Evolutionary conservation across 2,113 vertebrate genomes (phyloP), one percentile per base, ranked within the genome.

Genomic region (Tragulus kanchil): DNA sequence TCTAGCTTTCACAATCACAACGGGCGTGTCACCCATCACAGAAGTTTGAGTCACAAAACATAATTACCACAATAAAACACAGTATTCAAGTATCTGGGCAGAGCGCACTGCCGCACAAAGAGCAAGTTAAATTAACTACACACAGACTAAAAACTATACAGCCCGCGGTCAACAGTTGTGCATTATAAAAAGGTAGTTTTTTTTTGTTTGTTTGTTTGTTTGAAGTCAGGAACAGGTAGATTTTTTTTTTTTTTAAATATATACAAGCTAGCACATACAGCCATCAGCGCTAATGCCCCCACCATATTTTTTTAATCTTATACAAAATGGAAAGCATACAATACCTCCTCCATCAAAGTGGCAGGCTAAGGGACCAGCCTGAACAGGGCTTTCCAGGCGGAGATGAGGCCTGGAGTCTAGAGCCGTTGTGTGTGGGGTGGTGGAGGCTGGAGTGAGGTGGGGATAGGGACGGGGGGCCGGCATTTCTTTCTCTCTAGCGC

Each of bases 111-210:
- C 98, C 85, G 58, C 98, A 96, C 98, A 98, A 98, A 98, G 90
- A 99, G 98, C 98, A 98, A 99, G 99, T 99, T 99, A 99, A 99
- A 99, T 99, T 99, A 99, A 98, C 98, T 98, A 99, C 98, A 62
- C 97, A 61, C 97, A 97, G 97, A 98, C 98, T 98, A 99, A 98
- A 98, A 98, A 97, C 98, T 98, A 98, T 95, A 99, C 98, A 99
- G 98, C 99, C 98, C 93, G 96, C 97, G 62, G 2, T 92, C 98
- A 98, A 99, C 98, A 99, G 98, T 99, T 99, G 99, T 99, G 99
- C 99, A 99, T 99, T 99, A 99, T 97, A 98, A 99, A 98, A 99
- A 99, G 99, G 99, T 99, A 99, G 99, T 99, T 99, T 99, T 98
- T 96, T 31, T 73, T 90, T 90, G 9, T 88, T 84, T 94, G 97